Evolutionary conservation across 2,888 invertebrate species (phyloP).

Genomic region (Taphrorychus bicolor): DNA sequence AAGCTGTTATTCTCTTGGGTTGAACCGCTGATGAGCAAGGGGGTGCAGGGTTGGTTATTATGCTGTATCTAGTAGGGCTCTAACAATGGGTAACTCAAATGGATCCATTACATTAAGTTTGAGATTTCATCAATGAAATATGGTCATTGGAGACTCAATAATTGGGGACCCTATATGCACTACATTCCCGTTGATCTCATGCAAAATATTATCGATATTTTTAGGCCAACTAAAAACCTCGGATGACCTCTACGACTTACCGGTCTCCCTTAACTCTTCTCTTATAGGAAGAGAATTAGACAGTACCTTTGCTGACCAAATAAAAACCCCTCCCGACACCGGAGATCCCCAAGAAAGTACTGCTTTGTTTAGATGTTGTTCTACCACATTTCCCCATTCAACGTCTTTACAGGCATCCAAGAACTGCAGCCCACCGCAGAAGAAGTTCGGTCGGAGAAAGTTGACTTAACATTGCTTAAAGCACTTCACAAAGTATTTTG

Average conservation of each 20-base stretch:
- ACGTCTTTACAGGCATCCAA: slow-evolving; percentile 12
- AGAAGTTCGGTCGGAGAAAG: slow-evolving; percentile 14
- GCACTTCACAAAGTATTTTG: slow-evolving; percentile 81
- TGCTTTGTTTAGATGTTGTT: neutral
- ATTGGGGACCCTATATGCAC: too few relatives aligned
- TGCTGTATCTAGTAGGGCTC: too few relatives aligned
- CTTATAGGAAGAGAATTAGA: slow-evolving; percentile 69
- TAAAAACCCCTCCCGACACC: neutral
- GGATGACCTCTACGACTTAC: slow-evolving; percentile 86
- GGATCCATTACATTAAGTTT: too few relatives aligned
- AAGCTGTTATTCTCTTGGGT: slow-evolving; percentile 89
- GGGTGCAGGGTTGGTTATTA: slow-evolving; percentile 64
- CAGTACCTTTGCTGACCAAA: slow-evolving; percentile 57
- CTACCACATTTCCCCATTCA: too few relatives aligned
- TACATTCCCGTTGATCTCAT: too few relatives aligned
- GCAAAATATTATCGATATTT: slow-evolving; percentile 1
- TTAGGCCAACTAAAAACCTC: slow-evolving; percentile 66
- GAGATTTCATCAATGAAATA: too few relatives aligned
- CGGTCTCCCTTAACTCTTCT: slow-evolving; percentile 68
- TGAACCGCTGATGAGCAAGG: slow-evolving; percentile 82
- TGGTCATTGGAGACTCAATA: too few relatives aligned
- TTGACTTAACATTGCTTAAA: slow-evolving; percentile 63
- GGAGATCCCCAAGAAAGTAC: neutral
- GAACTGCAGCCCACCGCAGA: slow-evolving; percentile 20
- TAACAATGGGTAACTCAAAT: too few relatives aligned